These are phyloP conservation scores for Scaptomyza parva DNA, from an alignment of 2,888 invertebrate genomes.

Conservation along the genomic window DNA sequence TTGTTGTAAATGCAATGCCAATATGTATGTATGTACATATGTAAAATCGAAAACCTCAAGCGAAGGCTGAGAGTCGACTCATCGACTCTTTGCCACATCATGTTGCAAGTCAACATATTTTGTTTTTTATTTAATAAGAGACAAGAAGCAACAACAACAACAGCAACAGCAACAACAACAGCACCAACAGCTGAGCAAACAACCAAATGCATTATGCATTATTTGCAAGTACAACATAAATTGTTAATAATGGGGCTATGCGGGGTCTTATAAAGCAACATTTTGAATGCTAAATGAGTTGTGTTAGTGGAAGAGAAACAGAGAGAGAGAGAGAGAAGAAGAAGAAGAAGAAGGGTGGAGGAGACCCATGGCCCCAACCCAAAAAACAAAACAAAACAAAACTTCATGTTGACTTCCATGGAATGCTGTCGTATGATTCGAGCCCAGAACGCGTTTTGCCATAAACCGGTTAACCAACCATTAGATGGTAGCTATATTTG, in stretches of 20 bases:
- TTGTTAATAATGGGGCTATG: conserved; percentile 59
- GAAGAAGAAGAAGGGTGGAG: no score
- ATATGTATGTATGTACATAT: no score
- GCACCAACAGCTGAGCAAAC: conserved; percentile 12
- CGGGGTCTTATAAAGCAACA: conserved; percentile 38
- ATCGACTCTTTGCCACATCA: conserved; percentile 26
- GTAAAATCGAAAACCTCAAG: conserved; percentile 56
- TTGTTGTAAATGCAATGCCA: conserved; percentile 3
- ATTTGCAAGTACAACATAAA: conserved; percentile 57
- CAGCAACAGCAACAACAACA: not conserved
- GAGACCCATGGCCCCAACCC: conserved; percentile 19
- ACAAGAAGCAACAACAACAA: conserved; percentile 6
- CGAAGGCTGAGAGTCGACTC: conserved; percentile 52
- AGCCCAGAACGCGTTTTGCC: conserved; percentile 56
- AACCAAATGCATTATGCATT: conserved; percentile 64
- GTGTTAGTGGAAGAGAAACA: not conserved
- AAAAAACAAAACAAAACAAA: conserved; percentile 17
- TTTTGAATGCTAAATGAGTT: conserved; percentile 76
- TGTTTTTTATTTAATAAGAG: conserved; percentile 29
- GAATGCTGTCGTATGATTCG: conserved; percentile 59
- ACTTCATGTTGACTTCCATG: conserved; percentile 48
- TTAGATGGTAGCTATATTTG: conserved; percentile 51
- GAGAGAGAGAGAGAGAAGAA: not conserved
- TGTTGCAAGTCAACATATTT: conserved; percentile 21
- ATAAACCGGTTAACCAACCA: conserved; percentile 57